A percentile compares a stretch with the other conserved stretches of the same genome.
Conservation (phyloP, 1,140 invertebrate genomes). For the Venturia canescens region DNA sequence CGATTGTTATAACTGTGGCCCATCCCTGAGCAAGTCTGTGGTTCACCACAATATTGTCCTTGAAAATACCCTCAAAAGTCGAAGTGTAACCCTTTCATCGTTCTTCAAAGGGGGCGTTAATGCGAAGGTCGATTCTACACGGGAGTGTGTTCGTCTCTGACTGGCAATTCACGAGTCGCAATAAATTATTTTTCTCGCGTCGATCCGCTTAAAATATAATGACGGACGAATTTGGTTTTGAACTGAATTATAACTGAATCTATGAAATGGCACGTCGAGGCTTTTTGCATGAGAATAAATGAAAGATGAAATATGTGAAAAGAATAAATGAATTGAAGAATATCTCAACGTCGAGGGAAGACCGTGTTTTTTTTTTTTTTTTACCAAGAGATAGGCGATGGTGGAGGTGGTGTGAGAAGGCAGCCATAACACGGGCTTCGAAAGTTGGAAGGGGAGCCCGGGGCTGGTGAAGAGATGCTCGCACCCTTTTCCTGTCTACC, state of each 20-base stretch:
- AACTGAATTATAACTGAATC: constrained; percentile 9
- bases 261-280: background rate
- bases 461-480: constrained; percentile 29
- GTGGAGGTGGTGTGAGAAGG: background rate
- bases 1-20: constrained; percentile 62
- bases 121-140: constrained; percentile 38
- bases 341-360: background rate
- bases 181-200: constrained; percentile 29
- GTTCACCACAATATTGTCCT: constrained; percentile 21
- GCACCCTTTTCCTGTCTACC: constrained; percentile 9
- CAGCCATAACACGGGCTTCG: constrained; percentile 2
- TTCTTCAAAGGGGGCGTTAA: constrained; percentile 28
- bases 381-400: background rate
- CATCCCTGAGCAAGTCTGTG: constrained; percentile 35
- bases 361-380: no score
- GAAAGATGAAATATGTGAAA: background rate
- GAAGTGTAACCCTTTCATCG: constrained; percentile 49
- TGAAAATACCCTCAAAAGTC: constrained; percentile 54
- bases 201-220: constrained; percentile 51
- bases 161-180: background rate
- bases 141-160: constrained; percentile 40
- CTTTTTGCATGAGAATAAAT: background rate
- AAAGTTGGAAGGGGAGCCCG: constrained; percentile 9
- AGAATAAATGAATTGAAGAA: background rate
- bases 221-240: background rate